Evolutionary conservation across 1,140 invertebrate genomes (phyloP), one percentile per base, ranked within the genome.

Genomic region (Teleopsis dalmanni): DNA sequence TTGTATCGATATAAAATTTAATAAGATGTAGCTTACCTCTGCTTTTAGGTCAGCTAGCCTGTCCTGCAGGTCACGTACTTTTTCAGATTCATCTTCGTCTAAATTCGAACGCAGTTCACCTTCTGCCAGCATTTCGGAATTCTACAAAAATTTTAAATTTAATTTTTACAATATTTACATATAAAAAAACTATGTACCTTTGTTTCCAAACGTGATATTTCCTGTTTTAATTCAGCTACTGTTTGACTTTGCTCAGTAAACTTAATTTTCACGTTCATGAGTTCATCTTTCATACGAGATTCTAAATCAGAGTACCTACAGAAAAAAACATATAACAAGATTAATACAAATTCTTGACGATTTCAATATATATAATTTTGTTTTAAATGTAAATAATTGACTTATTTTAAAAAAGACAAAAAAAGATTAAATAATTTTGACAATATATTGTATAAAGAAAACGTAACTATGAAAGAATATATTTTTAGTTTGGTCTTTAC

Each of bases 181-280:
- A 11, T 40, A 5, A 10, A 13, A 23, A 26, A n/a, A 23, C 44
- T 5, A 53, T 51, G 60, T 74, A 91, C 91, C 80, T 93, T 93
- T 50, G 91, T 79, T 75, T 98, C 93, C 48, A 97, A 79, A 59
- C 89, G 81, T 8, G 93, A 95, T 50, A 98, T 92, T 73, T 92
- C 91, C 58, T 95, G 93, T 52, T 85, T 89, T 13, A 98, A 76
- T 72, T 96, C 94, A n/a, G 92, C 94, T 36, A 97, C 85, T 41
- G 83, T 80, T 71, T 97, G 93, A 37, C 91, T 84, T 60, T 93
- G 87, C 66, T 98, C 95, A 21, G 93, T 91, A 62, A 97, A 93
- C 55, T 88, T 82, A 46, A 98, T 95, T 58, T 88, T 81, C 0
- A 90, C 85, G 81, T 93, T 91, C 87, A 98, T 94, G 16, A 85